A percentile compares a stretch with the other conserved stretches of the same genome.
Evolutionary conservation across 1,140 invertebrate species (phyloP).

Genomic region (Rhizoglyphus robini): DNA sequence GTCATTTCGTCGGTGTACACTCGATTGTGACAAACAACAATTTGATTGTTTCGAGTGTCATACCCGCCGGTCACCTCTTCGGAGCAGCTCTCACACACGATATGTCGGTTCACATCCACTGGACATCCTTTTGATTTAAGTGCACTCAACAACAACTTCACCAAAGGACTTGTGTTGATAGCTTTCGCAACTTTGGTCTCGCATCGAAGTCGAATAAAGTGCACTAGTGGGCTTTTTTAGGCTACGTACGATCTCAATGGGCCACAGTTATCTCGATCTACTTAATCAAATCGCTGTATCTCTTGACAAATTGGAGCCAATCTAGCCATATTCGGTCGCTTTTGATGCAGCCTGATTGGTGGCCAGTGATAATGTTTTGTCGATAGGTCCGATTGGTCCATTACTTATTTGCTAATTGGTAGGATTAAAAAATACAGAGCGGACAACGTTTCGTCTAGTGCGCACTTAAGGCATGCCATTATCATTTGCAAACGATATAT

Average conservation of each 20-base stretch:
- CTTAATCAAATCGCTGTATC: no score
- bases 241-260: no score
- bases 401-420: no score
- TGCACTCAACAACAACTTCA: slow-evolving; percentile 21
- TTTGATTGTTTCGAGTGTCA: slow-evolving; percentile 73
- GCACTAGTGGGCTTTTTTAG: no score
- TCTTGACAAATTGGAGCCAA: no score
- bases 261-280: no score
- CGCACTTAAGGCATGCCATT: no score
- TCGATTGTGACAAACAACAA: slow-evolving; percentile 81
- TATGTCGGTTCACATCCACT: slow-evolving; percentile 67
- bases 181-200: slow-evolving; percentile 6
- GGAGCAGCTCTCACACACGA: slow-evolving; percentile 81
- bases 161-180: slow-evolving; percentile 16
- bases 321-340: no score
- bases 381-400: neutral
- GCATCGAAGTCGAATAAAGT: slow-evolving; percentile 11
- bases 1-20: slow-evolving; percentile 43
- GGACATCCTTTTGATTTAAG: slow-evolving; percentile 34
- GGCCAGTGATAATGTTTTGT: neutral
- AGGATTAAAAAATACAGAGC: no score
- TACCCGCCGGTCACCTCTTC: slow-evolving; percentile 70
- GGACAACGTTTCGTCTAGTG: no score
- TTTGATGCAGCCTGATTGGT: no score
- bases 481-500: neutral